A percentile compares a stretch with the other conserved stretches of the same genome.
phyloP scores from a whole-genome alignment of 2,113 vertebrate genomes.

The Coptodon rendalli region DNA sequence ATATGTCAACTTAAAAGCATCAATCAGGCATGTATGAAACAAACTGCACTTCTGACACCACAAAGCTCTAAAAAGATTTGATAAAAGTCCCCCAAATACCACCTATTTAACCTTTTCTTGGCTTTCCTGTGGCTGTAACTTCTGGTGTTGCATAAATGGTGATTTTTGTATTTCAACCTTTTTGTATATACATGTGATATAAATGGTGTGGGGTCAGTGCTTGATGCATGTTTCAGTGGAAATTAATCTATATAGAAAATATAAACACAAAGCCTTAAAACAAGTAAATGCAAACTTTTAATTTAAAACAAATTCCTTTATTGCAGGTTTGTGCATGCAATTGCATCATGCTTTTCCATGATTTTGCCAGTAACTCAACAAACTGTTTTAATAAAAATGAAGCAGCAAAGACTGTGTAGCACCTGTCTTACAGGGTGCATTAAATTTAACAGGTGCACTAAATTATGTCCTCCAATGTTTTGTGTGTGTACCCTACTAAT shows the following conservation, averaged over 20 bases:
- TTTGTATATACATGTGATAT: not conserved
- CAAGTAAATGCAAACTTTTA: not conserved
- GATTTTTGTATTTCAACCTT: not conserved
- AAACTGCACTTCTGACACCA: not conserved
- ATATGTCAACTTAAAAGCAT: not conserved
- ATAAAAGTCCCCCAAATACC: not conserved
- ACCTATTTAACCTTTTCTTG: not conserved
- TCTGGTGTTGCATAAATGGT: not conserved
- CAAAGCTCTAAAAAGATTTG: not conserved
- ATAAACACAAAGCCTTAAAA: not conserved
- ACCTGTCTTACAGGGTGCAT: not conserved
- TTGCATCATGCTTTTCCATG: not conserved
- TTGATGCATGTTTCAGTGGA: not conserved
- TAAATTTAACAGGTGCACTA: not conserved
- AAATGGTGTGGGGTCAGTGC: not conserved
- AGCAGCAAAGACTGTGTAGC: not conserved
- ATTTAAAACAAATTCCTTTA: not conserved
- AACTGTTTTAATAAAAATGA: not conserved
- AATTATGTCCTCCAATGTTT: not conserved
- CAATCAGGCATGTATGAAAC: not conserved
- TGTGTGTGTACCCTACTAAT: not conserved
- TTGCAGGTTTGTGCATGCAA: not conserved
- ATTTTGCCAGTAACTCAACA: not conserved
- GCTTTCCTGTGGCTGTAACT: not conserved
- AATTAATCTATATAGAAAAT: not conserved